Conservation (phyloP, 1,140 invertebrate genomes). For the Scaptomyza graminum region DNA sequence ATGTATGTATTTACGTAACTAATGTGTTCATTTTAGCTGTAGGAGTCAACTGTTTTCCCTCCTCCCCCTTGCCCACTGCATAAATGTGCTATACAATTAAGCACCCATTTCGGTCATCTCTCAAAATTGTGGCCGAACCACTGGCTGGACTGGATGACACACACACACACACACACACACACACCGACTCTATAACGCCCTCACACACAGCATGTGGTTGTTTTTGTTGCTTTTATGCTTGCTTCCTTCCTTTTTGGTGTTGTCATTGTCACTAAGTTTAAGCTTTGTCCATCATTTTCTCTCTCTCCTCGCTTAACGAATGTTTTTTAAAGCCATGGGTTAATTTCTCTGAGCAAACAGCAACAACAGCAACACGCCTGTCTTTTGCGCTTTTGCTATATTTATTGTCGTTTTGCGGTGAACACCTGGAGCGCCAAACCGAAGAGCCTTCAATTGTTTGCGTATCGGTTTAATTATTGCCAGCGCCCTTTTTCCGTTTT, state of each 20-base stretch:
- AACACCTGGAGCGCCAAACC: conserved; percentile 65
- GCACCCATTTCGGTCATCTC: conserved; percentile 72
- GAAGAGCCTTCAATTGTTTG: conserved; percentile 72
- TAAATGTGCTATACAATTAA: conserved; percentile 56
- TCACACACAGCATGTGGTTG: conserved; percentile 62
- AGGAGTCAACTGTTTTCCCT: too few species aligned
- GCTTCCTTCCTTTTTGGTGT: conserved; percentile 29
- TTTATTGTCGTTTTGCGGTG: conserved; percentile 46
- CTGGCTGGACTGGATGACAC: conserved; percentile 53
- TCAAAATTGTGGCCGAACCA: conserved; percentile 67
- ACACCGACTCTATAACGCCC: conserved; percentile 11
- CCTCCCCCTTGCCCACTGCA: conserved; percentile 30
- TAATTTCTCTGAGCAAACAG: conserved; percentile 31
- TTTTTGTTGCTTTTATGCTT: conserved; percentile 44
- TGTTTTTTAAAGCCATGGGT: conserved; percentile 52
- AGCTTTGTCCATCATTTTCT: conserved; percentile 61
- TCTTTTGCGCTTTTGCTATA: conserved; percentile 10
- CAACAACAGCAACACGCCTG: not conserved
- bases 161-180: conserved; percentile 15
- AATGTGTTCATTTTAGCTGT: conserved; percentile 38
- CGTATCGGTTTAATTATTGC: conserved; percentile 79
- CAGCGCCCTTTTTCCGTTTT: conserved; percentile 33
- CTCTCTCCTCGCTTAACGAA: conserved; percentile 44
- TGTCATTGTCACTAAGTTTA: conserved; percentile 60
- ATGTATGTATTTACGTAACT: conserved; percentile 25